Percentiles rank a stretch among this genome's conserved stretches.
phyloP scores from a whole-genome alignment of 2,797 vertebrate species.

The Triplophysa yarkandensis region DNA sequence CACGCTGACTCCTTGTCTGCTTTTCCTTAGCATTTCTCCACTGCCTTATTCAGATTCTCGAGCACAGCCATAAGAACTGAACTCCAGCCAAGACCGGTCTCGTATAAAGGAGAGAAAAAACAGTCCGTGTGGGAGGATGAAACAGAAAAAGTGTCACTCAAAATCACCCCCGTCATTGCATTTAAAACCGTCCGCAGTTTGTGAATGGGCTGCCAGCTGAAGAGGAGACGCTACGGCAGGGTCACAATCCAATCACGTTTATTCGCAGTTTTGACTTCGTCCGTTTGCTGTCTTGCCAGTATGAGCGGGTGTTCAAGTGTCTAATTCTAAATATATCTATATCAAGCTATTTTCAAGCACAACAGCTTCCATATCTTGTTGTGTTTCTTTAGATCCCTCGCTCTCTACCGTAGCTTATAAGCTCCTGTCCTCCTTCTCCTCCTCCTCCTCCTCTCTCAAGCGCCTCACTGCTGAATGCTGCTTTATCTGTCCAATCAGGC shows the following conservation, averaged over 20 bases:
- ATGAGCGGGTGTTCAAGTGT: slow-evolving; percentile 9
- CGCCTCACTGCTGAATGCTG: slow-evolving; percentile 61
- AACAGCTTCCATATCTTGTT: slow-evolving; percentile 41
- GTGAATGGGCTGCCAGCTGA: slow-evolving; percentile 50
- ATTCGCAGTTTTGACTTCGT: slow-evolving; percentile 17
- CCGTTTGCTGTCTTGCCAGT: not conserved
- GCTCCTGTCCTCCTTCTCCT: slow-evolving; percentile 59
- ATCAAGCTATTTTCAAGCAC: slow-evolving; percentile 2
- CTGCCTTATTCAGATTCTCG: slow-evolving; percentile 16
- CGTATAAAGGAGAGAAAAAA: slow-evolving; percentile 10
- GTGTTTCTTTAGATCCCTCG: slow-evolving; percentile 34
- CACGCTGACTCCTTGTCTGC: slow-evolving; percentile 26
- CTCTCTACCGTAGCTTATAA: slow-evolving; percentile 34
- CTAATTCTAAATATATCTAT: not conserved
- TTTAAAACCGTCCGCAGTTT: slow-evolving; percentile 34
- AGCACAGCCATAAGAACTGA: slow-evolving; percentile 19
- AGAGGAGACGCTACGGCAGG: slow-evolving; percentile 12
- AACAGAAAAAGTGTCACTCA: slow-evolving; percentile 43
- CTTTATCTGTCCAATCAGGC: slow-evolving; percentile 65
- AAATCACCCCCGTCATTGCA: slow-evolving; percentile 32
- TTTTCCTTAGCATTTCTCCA: slow-evolving; percentile 25
- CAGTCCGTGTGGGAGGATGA: slow-evolving; percentile 23
- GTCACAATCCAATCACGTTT: slow-evolving; percentile 28
- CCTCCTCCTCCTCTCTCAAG: slow-evolving; percentile 66
- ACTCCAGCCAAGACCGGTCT: slow-evolving; percentile 24